Base-by-base conservation (phyloP, 2,113 vertebrate species). In the Tragelaphus scriptus region DNA sequence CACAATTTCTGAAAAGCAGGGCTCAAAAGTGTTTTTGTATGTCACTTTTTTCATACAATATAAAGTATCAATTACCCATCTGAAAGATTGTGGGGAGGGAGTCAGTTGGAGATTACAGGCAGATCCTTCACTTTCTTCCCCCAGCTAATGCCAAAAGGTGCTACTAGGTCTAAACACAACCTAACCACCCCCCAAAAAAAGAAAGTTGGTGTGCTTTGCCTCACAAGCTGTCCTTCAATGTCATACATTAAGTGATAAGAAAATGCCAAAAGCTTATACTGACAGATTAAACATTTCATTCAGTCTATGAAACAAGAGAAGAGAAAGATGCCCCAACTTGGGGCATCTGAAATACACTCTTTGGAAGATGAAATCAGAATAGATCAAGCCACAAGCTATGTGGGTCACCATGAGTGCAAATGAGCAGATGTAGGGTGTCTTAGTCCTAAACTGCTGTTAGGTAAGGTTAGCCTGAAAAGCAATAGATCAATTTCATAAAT, bases 11-110 rank as follows among this genome's bases (percentile, higher is more conserved):
- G 85, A 89, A 59, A 61, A 21, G 40, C 2, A 63, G 26, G 13
- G 30, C 36, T 96, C 71, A 89, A 32, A 61, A 13, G 13, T 55
- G 49, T 85, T 65, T 90, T 53, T 36, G 30, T 75, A 28, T 95
- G 11, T 81, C 11, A 92, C 16, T 79, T 93, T 90, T 95, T 49
- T 71, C n/a, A 17, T 82, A 49, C 28, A 71, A 88, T 86, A 36
- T 32, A 59, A 84, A 65, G 16, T 10, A 65, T 32, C 26, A 75
- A 63, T 93, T 47, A 55, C 23, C 4, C 0, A 17, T 80, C 5
- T 85, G 5, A 40, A 86, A 91, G 56, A 71, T 6, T 88, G 21
- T 61, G 32, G 40, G 23, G 51, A 86, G 44, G 28, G 32, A 75
- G 36, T 12, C 15, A 68, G 26, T 49, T 77, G 30, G 55, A 51